These are phyloP conservation scores for Epinotia nisella DNA, from an alignment of 2,888 invertebrate genomes.

Conservation along the genomic window DNA sequence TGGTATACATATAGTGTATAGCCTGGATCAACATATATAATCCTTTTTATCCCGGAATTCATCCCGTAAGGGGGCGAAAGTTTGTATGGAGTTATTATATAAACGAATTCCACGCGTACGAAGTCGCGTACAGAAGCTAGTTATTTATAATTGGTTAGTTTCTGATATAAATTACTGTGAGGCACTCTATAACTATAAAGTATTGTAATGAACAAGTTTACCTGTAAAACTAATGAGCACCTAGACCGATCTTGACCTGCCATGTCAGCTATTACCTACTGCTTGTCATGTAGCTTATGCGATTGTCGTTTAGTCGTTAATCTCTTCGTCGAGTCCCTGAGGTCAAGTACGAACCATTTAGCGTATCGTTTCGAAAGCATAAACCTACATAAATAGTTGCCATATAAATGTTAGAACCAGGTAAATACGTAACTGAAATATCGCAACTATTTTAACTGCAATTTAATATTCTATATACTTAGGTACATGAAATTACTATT, in stretches of 20 bases:
- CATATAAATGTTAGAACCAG: background rate
- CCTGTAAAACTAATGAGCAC: slow-evolving; percentile 6
- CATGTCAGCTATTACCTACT: background rate
- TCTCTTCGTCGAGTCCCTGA: background rate
- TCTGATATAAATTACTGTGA: background rate
- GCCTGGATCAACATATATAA: no score
- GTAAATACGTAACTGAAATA: no score
- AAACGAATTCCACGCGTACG: no score
- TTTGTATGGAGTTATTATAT: no score
- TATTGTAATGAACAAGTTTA: slow-evolving; percentile 24
- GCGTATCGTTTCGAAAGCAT: slow-evolving; percentile 12
- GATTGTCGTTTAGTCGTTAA: background rate
- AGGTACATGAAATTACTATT: background rate
- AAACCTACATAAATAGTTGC: background rate
- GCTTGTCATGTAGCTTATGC: slow-evolving; percentile 6
- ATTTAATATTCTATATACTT: background rate
- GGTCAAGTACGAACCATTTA: slow-evolving; percentile 36
- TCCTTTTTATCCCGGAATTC: no score
- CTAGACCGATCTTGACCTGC: slow-evolving; percentile 16
- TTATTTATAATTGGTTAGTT: background rate
- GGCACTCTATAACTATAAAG: background rate
- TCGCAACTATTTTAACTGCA: background rate
- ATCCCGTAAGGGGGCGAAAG: no score
- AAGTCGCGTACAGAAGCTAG: background rate
- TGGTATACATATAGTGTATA: no score